Conservation (phyloP, 2,888 invertebrate genomes). For the Fragum fragum region DNA sequence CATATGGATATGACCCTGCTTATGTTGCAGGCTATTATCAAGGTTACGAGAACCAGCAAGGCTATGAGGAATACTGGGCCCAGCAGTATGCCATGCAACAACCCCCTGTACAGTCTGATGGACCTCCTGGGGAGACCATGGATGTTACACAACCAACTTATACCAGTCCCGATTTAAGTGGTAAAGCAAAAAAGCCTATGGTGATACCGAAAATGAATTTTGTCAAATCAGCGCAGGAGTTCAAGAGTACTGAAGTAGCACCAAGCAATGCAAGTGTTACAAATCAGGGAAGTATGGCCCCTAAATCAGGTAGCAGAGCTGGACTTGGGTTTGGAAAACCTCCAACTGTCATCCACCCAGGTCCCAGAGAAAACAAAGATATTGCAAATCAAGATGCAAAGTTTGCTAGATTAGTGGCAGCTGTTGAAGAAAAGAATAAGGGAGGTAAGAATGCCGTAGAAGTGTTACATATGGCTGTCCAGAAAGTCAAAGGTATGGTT, state of each 20-base stretch:
- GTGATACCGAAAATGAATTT: slow-evolving; percentile 57
- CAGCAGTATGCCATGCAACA: slow-evolving; percentile 15
- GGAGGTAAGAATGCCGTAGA: slow-evolving; percentile 60
- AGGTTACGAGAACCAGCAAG: not conserved
- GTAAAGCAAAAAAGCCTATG: slow-evolving; percentile 43
- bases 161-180: not conserved
- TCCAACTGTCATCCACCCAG: not conserved
- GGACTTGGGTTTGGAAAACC: slow-evolving; percentile 20
- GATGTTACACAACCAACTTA: not conserved
- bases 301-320: not conserved
- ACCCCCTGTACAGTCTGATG: no score
- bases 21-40: not conserved
- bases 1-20: not conserved
- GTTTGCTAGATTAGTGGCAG: slow-evolving; percentile 39
- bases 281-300: not conserved
- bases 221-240: slow-evolving; percentile 67
- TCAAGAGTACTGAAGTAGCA: slow-evolving; percentile 66
- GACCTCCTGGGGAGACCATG: not conserved
- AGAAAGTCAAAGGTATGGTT: slow-evolving; percentile 63
- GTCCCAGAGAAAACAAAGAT: not conserved
- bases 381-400: slow-evolving; percentile 30
- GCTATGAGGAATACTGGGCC: slow-evolving; percentile 10
- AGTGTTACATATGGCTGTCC: slow-evolving; percentile 70
- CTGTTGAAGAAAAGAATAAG: slow-evolving; percentile 42
- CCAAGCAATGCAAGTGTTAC: not conserved